Evolutionary conservation across 2,888 invertebrate species (phyloP), one percentile per base, ranked within the genome.

Genomic region (Dromius quadrimaculatus): DNA sequence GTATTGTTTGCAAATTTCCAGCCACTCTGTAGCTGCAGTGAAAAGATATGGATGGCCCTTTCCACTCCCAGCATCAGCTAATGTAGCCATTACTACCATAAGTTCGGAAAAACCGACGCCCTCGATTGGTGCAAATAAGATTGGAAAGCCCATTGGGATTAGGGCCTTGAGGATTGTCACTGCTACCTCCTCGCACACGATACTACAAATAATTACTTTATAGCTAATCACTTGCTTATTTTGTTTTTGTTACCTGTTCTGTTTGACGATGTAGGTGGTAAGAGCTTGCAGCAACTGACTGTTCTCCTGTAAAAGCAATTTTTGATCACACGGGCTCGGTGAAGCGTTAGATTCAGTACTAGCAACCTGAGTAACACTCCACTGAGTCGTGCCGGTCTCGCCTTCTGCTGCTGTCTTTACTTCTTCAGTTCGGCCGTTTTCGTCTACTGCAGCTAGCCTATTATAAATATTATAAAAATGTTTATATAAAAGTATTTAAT

Each of bases 11-110:
- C 92, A 92, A 4, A 90, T 81, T 70, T 91, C 89, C 1, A 97
- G 86, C 96, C 96, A 96, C 36, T 88, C 87, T 0, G 91, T 89
- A 6, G 88, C 87, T 0, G 95, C 92, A 32, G 92, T 89, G 81
- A 97, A 94, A 13, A 97, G 83, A 20, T 89, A 86, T 1, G 88
- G 84, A 79, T 97, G 96, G 0, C 96, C 94, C 47, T 87, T 84
- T 20, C 94, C 94, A 2, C 89, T 86, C 15, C 94, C 92, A 15
- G 94, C 93, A 81, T 95, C 94, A 0, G 96, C 96, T 74, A 97
- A 80, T 54, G 89, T 91, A 1, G 91, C 89, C 92, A 93, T 92
- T 2, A 93, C 89, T 71, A 87, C 85, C 85, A 93, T 88, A 4
- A 94, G 83, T 77, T 93, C 92, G 0, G 90, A 87, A 78, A 93